These are phyloP conservation scores for Trissolcus japonicus DNA, from an alignment of 2,888 invertebrate genomes.

Conservation along the genomic window DNA sequence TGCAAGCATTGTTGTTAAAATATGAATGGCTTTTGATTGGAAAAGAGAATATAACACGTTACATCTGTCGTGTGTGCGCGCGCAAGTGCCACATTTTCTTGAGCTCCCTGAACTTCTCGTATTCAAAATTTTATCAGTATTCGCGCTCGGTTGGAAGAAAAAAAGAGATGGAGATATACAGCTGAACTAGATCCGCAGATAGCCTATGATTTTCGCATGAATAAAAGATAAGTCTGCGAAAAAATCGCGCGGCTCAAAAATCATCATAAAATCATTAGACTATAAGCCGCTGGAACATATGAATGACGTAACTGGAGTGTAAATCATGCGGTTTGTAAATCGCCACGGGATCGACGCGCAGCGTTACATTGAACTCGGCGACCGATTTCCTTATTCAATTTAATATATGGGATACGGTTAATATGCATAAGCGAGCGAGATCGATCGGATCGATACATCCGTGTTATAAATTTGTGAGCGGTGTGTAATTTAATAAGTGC, in stretches of 20 bases:
- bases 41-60: conserved; percentile 7
- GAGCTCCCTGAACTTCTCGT: background rate
- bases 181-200: conserved; percentile 29
- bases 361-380: conserved; percentile 31
- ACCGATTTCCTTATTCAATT: conserved; percentile 34
- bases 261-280: conserved; percentile 47
- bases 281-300: conserved; percentile 14
- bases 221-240: conserved; percentile 45
- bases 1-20: conserved; percentile 39
- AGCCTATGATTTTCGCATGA: conserved; percentile 42
- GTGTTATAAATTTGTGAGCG: conserved; percentile 37
- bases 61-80: background rate
- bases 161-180: background rate
- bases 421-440: conserved; percentile 36
- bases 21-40: conserved; percentile 39
- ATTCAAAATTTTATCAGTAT: background rate
- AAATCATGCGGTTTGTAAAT: conserved; percentile 23
- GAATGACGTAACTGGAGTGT: conserved; percentile 19
- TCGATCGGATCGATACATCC: conserved; percentile 34
- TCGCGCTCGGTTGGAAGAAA: background rate
- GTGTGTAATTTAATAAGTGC: conserved; percentile 36
- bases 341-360: conserved; percentile 11
- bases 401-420: conserved; percentile 26
- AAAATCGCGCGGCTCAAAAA: conserved; percentile 22
- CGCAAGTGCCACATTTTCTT: background rate